phyloP scores from a whole-genome alignment of 2,888 invertebrate species.

The Molorchus minor region DNA sequence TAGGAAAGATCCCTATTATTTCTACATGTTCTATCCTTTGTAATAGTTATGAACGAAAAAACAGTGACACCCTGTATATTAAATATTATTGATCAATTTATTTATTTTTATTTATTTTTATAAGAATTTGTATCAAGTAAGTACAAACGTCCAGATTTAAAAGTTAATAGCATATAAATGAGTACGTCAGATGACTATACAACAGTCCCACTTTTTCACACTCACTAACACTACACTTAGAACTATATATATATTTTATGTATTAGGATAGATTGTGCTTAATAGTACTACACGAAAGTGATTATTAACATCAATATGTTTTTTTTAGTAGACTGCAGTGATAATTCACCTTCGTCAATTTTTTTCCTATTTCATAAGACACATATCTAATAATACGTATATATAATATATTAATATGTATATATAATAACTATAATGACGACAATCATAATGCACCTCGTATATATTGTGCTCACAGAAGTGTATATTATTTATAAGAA shows the following conservation, averaged over 20 bases:
- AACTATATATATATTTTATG: slow-evolving; percentile 44
- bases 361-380: slow-evolving; percentile 43
- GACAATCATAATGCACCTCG: slow-evolving; percentile 33
- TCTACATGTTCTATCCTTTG: too few relatives aligned
- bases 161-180: background rate
- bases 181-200: slow-evolving; percentile 10
- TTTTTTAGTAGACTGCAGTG: slow-evolving; percentile 52
- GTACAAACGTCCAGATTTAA: background rate
- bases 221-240: slow-evolving; percentile 42
- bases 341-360: slow-evolving; percentile 40
- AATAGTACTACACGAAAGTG: slow-evolving; percentile 41
- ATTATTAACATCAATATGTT: slow-evolving; percentile 40
- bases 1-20: too few relatives aligned
- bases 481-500: slow-evolving; percentile 28
- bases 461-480: slow-evolving; percentile 30
- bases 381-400: slow-evolving; percentile 38
- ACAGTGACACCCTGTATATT: too few relatives aligned
- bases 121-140: slow-evolving; percentile 2
- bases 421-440: slow-evolving; percentile 40
- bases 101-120: too few relatives aligned
- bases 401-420: slow-evolving; percentile 39
- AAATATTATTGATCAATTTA: too few relatives aligned
- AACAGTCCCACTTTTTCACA: slow-evolving; percentile 22
- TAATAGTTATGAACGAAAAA: too few relatives aligned
- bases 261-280: slow-evolving; percentile 45